Evolutionary conservation across 2,797 vertebrate genomes (phyloP).

Genomic region (Molossus alvarezi): DNA sequence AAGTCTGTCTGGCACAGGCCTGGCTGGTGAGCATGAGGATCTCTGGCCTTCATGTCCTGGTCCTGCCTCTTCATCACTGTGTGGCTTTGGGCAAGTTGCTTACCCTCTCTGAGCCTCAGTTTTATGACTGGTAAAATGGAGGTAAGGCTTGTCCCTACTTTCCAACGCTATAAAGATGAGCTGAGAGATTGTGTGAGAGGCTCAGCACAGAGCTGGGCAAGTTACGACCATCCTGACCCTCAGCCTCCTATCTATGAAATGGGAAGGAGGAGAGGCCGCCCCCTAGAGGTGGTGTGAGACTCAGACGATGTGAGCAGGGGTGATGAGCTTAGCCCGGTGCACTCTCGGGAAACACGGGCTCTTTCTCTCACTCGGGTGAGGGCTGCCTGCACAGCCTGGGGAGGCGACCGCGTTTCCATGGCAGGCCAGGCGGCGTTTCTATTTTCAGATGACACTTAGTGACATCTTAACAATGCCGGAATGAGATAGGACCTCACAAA

Average conservation of each 20-base stretch:
- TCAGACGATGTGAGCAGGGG: fast-evolving
- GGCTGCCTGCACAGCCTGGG: background rate
- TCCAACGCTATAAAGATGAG: background rate
- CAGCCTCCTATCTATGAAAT: background rate
- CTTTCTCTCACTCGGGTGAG: fast-evolving
- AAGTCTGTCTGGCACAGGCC: background rate
- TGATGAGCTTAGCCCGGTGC: background rate
- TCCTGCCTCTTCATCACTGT: background rate
- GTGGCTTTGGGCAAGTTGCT: conserved; percentile 7
- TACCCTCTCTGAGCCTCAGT: conserved; percentile 27
- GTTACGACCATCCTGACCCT: background rate
- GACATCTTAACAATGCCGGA: conserved; percentile 48
- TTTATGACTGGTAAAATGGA: background rate
- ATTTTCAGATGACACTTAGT: conserved; percentile 72
- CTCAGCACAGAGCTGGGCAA: background rate
- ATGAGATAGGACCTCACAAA: background rate
- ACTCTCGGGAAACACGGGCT: background rate
- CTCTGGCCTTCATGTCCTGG: background rate
- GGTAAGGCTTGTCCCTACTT: background rate
- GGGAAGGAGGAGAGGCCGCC: background rate
- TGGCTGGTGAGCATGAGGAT: background rate
- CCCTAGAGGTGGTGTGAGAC: fast-evolving
- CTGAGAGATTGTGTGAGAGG: background rate
- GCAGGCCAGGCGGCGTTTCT: conserved; percentile 4
- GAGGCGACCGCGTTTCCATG: background rate